Percentiles rank a stretch among this genome's conserved stretches.
phyloP scores from a whole-genome alignment of 2,797 vertebrate genomes.

The Acrossocheilus fasciatus region DNA sequence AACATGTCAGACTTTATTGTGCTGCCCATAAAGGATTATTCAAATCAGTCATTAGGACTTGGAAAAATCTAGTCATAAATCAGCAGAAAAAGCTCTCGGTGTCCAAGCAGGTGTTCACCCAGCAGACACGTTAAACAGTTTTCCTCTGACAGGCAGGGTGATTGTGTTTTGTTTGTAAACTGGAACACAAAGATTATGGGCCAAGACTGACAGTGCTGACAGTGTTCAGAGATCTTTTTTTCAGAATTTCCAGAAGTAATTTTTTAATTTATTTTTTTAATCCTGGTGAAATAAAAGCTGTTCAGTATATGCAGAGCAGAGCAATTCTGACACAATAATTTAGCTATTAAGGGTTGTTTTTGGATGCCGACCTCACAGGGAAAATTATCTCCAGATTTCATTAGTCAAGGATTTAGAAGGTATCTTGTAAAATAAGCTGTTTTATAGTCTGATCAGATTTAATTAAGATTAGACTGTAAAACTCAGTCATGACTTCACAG shows the following conservation, averaged over 20 bases:
- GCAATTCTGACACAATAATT: background rate
- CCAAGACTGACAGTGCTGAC: background rate
- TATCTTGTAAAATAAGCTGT: background rate
- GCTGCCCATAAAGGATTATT: no score
- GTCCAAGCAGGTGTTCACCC: background rate
- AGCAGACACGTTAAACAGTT: background rate
- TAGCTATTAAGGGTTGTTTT: background rate
- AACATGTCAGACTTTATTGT: background rate
- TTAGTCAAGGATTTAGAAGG: constrained; percentile 1
- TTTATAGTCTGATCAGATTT: constrained; percentile 18
- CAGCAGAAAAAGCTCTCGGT: background rate
- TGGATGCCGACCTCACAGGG: background rate
- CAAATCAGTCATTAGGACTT: background rate
- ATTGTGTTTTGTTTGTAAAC: constrained; percentile 8
- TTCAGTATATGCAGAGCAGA: background rate
- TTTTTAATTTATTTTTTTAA: background rate
- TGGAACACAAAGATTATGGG: background rate
- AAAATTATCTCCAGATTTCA: constrained; percentile 21
- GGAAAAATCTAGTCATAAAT: background rate
- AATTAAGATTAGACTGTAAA: background rate
- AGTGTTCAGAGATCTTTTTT: background rate
- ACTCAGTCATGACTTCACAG: background rate
- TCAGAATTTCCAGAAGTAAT: background rate
- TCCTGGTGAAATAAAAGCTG: background rate
- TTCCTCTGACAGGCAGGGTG: background rate